Base-by-base conservation (phyloP, 2,113 vertebrate species). In the Sebastes fasciatus region DNA sequence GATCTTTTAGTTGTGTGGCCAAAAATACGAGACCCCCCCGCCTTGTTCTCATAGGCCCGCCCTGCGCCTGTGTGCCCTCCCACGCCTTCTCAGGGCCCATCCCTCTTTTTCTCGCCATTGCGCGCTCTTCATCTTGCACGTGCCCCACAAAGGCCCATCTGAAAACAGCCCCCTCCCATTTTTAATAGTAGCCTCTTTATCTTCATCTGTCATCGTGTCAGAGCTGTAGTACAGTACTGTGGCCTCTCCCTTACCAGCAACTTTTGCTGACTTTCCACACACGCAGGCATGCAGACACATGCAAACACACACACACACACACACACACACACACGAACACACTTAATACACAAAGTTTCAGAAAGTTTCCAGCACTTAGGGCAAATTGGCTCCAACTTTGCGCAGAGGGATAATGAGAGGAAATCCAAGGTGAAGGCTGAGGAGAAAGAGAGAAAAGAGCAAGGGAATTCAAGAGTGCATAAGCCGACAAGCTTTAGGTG, bases 171-270 rank as follows among this genome's bases (percentile, higher is more conserved):
- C 77, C 80, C 89, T 89, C 88, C 91, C 77, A 86, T 65, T 89
- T 93, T 93, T 89, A 84, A 92, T 89, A 91, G 89, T 84, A 85
- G 83, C 69, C 80, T 91, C 93, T 95, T 95, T 93, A 94, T 96
- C 93, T 94, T 94, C 84, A 93, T 95, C 92, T 94, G 91, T 95
- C 94, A 94, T 95, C 92, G 54, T 85, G 67, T 84, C 77, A 83
- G 87, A 84, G 85, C 74, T 86, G 83, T 40, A 88, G 51, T 83
- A 75, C 74, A 87, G 88, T 90, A 34, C 83, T 42, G 71, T 77
- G 80, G 89, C 90, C 86, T 91, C 86, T 87, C 71, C 72, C 60
- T 75, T 63, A 86, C 83, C 76, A 6, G 73, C 78, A 85, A 82
- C 74, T 55, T 82, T 68, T 85, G 69, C 80, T 67, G 14, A 78